Percentiles rank a stretch among this genome's conserved stretches.
Conservation (phyloP, 2,113 vertebrate genomes). For the Glaucidium brasilianum region DNA sequence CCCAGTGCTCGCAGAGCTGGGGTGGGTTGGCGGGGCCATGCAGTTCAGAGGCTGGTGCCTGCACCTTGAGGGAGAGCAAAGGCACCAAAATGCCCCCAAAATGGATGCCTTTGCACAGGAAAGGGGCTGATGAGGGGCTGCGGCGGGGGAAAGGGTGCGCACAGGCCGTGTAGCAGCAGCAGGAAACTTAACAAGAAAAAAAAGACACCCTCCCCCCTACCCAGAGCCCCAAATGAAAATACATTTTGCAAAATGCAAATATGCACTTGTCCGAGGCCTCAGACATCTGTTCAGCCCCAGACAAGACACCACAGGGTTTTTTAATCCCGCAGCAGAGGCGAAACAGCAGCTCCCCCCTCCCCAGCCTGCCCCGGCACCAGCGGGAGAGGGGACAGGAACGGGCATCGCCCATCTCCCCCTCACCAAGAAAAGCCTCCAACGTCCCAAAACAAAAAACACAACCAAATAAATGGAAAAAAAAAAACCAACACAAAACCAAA, state of each 20-base stretch:
- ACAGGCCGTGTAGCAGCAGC: slow-evolving; percentile 68
- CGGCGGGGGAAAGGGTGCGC: neutral
- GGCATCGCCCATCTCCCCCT: neutral
- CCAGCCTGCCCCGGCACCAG: neutral
- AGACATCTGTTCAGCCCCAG: fast-evolving
- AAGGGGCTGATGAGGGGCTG: neutral
- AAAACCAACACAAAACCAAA: neutral
- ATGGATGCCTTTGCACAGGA: neutral
- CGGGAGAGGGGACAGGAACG: neutral
- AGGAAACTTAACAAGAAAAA: slow-evolving; percentile 12
- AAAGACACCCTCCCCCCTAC: neutral
- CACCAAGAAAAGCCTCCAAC: neutral
- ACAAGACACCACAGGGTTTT: slow-evolving; percentile 8
- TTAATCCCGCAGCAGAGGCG: neutral
- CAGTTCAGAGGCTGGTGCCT: neutral
- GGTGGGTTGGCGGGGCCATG: neutral
- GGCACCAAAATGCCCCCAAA: neutral
- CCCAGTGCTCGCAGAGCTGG: neutral
- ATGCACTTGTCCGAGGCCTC: neutral
- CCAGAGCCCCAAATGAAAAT: neutral
- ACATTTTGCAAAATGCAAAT: neutral
- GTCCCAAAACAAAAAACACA: neutral
- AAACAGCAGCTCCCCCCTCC: neutral
- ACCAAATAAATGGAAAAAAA: neutral
- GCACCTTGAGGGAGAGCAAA: neutral